A percentile compares a stretch with the other conserved stretches of the same genome.
Conservation (phyloP, 1,140 invertebrate species). For the Pseudomyrmex concolor region DNA sequence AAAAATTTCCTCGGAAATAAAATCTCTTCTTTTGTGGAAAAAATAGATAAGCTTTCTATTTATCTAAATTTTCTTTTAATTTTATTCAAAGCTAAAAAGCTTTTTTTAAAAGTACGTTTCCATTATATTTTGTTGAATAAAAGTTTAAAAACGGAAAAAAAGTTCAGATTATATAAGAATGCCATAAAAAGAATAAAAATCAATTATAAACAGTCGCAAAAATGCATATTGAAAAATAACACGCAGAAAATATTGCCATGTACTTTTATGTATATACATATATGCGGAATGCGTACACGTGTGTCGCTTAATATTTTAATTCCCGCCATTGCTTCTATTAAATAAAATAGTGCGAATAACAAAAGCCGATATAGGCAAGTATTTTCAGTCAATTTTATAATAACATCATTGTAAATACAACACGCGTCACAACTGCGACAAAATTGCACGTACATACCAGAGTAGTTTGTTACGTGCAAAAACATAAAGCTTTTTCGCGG, state of each 20-base stretch:
- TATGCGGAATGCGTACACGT: too few species aligned
- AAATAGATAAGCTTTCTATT: too few species aligned
- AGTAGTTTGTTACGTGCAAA: constrained; percentile 13
- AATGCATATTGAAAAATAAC: not conserved
- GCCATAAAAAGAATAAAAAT: not conserved
- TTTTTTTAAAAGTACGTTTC: too few species aligned
- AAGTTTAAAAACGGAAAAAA: too few species aligned
- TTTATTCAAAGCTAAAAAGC: too few species aligned
- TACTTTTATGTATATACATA: too few species aligned
- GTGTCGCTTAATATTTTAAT: not conserved
- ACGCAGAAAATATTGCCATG: not conserved
- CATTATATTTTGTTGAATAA: too few species aligned
- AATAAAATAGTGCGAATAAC: constrained; percentile 10
- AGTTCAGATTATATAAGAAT: too few species aligned
- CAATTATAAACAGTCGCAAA: not conserved
- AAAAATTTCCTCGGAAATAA: too few species aligned
- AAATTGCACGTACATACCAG: not conserved
- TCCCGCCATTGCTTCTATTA: not conserved
- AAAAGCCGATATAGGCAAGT: not conserved
- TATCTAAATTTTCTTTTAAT: too few species aligned
- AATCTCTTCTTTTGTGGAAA: too few species aligned
- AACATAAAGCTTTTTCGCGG: not conserved
- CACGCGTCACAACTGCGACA: not conserved
- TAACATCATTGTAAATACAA: not conserved
- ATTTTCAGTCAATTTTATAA: constrained; percentile 5